Base-by-base conservation (phyloP, 1,140 invertebrate genomes). In the Drosophila oshimai region DNA sequence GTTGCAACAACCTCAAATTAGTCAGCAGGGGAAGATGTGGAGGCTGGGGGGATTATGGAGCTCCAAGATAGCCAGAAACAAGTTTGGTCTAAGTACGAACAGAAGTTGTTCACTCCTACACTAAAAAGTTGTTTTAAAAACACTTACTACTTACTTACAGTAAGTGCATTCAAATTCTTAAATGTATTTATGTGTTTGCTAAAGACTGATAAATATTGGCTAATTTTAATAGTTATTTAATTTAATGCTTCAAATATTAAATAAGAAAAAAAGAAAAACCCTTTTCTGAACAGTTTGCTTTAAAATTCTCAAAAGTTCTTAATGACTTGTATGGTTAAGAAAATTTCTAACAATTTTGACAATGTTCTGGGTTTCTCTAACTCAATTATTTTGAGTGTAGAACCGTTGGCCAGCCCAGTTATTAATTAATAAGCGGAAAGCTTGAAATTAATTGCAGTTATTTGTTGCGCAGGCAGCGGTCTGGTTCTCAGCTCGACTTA, bases 381-480 rank as follows among this genome's bases (percentile, higher is more conserved):
- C n/a, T n/a, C n/a, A 2, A 55, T 54, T 42, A 26, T 20, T 29
- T 24, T 2, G 13, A 33, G 54, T 62, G 54, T 33, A 29, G 6
- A n/a, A 4, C 6, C 10, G 5, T 10, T 33, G 37, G 44, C 57
- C 28, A 49, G 54, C 67, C 50, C 41, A 45, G 78, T 73, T 83
- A 83, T 83, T 81, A 81, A 81, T 81, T 81, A 81, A 81, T 83
- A 83, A 81, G 57, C 73, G 73, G 26, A 76, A 77, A 67, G 61
- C 55, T 72, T 80, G 10, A 77, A 73, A 81, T 81, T 76, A 81
- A 81, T 81, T 81, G 78, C 77, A 76, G 50, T 24, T 51, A 81
- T 81, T 81, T 81, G 77, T 68, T 76, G 77, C 77, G 68, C 77
- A 81, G 77, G 67, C 77, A 81, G 72, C 64, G 37, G 69, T 47